These are phyloP conservation scores for Rhingia campestris DNA, from an alignment of 2,888 invertebrate species.

Conservation along the genomic window DNA sequence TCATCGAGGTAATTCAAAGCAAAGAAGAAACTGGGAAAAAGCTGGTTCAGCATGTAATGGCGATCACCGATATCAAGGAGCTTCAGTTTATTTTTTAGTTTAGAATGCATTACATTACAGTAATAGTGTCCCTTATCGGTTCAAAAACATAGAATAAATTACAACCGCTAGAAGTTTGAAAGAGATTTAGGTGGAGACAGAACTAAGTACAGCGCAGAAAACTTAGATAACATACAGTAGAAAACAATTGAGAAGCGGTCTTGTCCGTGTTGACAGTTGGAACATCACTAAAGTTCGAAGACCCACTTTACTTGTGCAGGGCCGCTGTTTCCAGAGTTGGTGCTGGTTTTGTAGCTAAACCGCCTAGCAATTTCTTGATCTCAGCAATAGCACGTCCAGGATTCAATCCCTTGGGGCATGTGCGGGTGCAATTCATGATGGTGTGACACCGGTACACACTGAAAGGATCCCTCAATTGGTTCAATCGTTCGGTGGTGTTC, in stretches of 20 bases:
- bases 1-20: too few species aligned
- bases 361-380: slow-evolving; percentile 95
- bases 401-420: slow-evolving; percentile 98
- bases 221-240: slow-evolving; percentile 25
- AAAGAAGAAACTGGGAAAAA: too few species aligned
- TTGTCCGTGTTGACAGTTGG: slow-evolving; percentile 8
- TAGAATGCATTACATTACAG: slow-evolving; percentile 56
- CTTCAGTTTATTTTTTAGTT: slow-evolving; percentile 53
- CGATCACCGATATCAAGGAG: too few species aligned
- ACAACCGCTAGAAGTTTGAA: slow-evolving; percentile 55
- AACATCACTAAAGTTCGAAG: slow-evolving; percentile 7
- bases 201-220: slow-evolving; percentile 61
- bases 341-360: slow-evolving; percentile 90
- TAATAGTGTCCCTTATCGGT: slow-evolving; percentile 42
- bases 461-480: slow-evolving; percentile 93
- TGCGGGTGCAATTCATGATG: slow-evolving; percentile 97
- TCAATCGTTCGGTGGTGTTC: slow-evolving; percentile 89
- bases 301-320: slow-evolving; percentile 82
- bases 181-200: slow-evolving; percentile 36
- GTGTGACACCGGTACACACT: slow-evolving; percentile 98
- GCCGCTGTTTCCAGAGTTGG: slow-evolving; percentile 89
- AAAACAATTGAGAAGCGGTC: slow-evolving; percentile 29
- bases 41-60: too few species aligned
- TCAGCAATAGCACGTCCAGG: slow-evolving; percentile 97
- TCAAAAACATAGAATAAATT: slow-evolving; percentile 57